phyloP scores from a whole-genome alignment of 1,140 invertebrate species.

The Notospermus geniculatus region DNA sequence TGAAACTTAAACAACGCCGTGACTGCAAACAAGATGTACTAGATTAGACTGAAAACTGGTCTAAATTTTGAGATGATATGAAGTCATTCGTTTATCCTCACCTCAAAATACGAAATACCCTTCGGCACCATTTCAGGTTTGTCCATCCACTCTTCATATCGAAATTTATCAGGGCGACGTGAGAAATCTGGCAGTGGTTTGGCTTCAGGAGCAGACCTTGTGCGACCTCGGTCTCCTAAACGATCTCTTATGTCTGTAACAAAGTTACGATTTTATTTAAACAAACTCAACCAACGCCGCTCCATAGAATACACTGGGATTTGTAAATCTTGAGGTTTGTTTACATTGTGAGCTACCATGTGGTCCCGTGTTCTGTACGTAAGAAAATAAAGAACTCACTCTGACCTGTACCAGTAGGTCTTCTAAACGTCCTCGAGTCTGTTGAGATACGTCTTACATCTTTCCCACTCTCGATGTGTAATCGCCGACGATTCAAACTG shows the following conservation, averaged over 20 bases:
- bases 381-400: no score
- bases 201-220: constrained; percentile 15
- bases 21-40: no score
- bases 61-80: no score
- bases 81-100: constrained; percentile 16
- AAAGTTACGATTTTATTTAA: not conserved
- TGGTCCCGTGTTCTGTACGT: no score
- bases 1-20: no score
- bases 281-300: constrained; percentile 16
- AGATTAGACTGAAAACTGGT: no score
- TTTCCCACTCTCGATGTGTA: not conserved
- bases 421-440: constrained; percentile 15
- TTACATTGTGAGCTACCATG: no score
- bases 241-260: constrained; percentile 8
- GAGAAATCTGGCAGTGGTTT: constrained; percentile 27
- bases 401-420: constrained; percentile 22
- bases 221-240: constrained; percentile 10
- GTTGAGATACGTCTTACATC: not conserved
- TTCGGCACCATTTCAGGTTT: constrained; percentile 36
- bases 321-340: no score
- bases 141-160: constrained; percentile 32
- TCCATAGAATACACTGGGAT: constrained; percentile 7
- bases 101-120: constrained; percentile 33
- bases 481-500: no score
- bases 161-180: constrained; percentile 27